Percentiles rank a stretch among this genome's conserved stretches.
Conservation (phyloP, 2,113 vertebrate species). For the Tenebrosternarchus preto region DNA sequence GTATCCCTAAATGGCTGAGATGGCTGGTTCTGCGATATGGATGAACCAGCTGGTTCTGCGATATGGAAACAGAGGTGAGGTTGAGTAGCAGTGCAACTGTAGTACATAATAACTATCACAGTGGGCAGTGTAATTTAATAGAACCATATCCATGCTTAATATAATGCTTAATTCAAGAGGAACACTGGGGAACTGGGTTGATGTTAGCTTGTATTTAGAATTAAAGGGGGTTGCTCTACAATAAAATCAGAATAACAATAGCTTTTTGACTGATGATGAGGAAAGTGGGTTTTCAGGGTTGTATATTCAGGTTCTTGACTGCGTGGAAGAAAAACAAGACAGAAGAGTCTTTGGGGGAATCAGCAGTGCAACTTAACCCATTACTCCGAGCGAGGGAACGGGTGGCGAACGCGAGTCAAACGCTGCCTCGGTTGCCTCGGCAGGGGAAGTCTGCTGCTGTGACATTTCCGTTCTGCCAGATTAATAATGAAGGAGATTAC, state of each 20-base stretch:
- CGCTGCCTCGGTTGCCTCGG: background rate
- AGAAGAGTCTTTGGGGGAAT: slow-evolving; percentile 60
- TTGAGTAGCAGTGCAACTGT: background rate
- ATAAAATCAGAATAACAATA: slow-evolving; percentile 16
- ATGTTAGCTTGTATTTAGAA: slow-evolving; percentile 4
- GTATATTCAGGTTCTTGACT: slow-evolving; percentile 66
- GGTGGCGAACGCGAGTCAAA: slow-evolving; percentile 30
- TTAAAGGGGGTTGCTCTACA: background rate
- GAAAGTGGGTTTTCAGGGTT: slow-evolving; percentile 54
- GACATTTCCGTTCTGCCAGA: slow-evolving; percentile 72
- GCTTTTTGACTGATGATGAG: slow-evolving; percentile 20
- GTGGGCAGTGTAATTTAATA: background rate
- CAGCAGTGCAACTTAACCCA: slow-evolving; percentile 22
- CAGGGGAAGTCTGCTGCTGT: slow-evolving; percentile 55
- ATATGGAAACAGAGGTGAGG: background rate
- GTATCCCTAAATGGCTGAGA: background rate
- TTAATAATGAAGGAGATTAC: slow-evolving; percentile 78
- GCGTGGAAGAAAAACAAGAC: slow-evolving; percentile 52
- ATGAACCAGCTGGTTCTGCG: no score
- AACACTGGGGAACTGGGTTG: background rate
- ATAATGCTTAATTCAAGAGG: background rate
- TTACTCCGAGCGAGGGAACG: slow-evolving; percentile 6
- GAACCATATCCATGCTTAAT: background rate
- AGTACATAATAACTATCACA: background rate
- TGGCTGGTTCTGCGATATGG: background rate